phyloP scores from a whole-genome alignment of 2,888 invertebrate species.

The Scaptomyza flava region DNA sequence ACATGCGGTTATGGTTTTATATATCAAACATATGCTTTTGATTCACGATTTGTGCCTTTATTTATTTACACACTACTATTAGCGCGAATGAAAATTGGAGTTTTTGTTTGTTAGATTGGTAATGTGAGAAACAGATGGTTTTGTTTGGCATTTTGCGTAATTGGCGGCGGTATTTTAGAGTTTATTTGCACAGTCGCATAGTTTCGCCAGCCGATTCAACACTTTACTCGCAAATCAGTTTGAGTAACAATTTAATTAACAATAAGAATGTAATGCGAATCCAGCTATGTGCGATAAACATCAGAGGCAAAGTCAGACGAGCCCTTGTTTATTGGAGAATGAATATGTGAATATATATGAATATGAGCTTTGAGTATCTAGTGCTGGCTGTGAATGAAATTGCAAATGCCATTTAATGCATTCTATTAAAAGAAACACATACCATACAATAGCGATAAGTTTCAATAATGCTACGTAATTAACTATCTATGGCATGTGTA shows the following conservation, averaged over 20 bases:
- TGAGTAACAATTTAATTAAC: constrained; percentile 80
- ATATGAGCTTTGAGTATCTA: constrained; percentile 31
- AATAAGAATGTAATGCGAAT: constrained; percentile 70
- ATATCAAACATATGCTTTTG: constrained; percentile 32
- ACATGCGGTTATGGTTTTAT: constrained; percentile 33
- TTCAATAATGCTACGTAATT: neutral
- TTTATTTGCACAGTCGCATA: constrained; percentile 72
- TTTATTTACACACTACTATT: constrained; percentile 52
- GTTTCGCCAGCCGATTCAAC: constrained; percentile 26
- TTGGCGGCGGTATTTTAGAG: constrained; percentile 56
- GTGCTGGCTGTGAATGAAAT: constrained; percentile 48
- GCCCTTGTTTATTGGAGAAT: constrained; percentile 28
- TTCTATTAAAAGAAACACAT: constrained; percentile 42
- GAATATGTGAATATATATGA: constrained; percentile 4
- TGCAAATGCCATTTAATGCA: constrained; percentile 42
- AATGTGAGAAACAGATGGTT: constrained; percentile 73
- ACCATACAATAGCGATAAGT: constrained; percentile 11
- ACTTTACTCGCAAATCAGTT: constrained; percentile 48
- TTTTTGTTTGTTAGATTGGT: constrained; percentile 32
- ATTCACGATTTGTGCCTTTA: constrained; percentile 26
- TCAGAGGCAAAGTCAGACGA: constrained; percentile 25
- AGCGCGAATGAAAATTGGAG: constrained; percentile 40
- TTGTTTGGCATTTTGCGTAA: constrained; percentile 66
- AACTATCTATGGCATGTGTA: constrained; percentile 13
- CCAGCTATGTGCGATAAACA: constrained; percentile 66